These are phyloP conservation scores for Macropis europaea DNA, from an alignment of 2,888 invertebrate species.

Conservation along the genomic window DNA sequence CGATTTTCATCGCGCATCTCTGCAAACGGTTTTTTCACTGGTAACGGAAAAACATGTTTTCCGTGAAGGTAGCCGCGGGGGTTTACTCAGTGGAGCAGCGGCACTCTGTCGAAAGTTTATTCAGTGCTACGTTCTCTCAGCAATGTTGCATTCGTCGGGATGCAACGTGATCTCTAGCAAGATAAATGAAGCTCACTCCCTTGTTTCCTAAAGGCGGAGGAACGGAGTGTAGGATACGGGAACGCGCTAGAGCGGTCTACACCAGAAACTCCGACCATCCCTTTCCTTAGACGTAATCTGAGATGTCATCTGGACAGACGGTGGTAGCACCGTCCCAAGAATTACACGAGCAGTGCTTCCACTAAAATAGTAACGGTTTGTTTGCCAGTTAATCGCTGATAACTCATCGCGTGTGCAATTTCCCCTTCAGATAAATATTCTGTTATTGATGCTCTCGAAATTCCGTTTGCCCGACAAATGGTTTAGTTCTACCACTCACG, in stretches of 20 bases:
- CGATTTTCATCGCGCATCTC: slow-evolving; percentile 44
- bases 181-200: slow-evolving; percentile 68
- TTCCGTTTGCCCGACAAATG: not conserved
- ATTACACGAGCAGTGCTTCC: slow-evolving; percentile 17
- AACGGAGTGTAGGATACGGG: slow-evolving; percentile 30
- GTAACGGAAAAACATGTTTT: slow-evolving; percentile 46
- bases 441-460: not conserved
- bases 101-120: slow-evolving; percentile 58
- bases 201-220: slow-evolving; percentile 30
- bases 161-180: slow-evolving; percentile 68
- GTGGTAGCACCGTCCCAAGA: slow-evolving; percentile 11
- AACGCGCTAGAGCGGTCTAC: not conserved
- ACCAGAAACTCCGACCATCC: slow-evolving; percentile 29
- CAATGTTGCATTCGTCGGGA: slow-evolving; percentile 66
- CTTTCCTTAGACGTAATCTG: slow-evolving; percentile 38
- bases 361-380: slow-evolving; percentile 16
- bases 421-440: slow-evolving; percentile 5
- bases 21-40: slow-evolving; percentile 29
- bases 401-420: slow-evolving; percentile 2
- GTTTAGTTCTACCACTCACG: too few relatives aligned
- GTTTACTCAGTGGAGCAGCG: slow-evolving; percentile 38
- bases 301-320: slow-evolving; percentile 39
- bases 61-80: slow-evolving; percentile 20
- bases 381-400: slow-evolving; percentile 31
- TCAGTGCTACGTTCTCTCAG: slow-evolving; percentile 54